Evolutionary conservation across 2,888 invertebrate genomes (phyloP).

Genomic region (Papilio protenor): DNA sequence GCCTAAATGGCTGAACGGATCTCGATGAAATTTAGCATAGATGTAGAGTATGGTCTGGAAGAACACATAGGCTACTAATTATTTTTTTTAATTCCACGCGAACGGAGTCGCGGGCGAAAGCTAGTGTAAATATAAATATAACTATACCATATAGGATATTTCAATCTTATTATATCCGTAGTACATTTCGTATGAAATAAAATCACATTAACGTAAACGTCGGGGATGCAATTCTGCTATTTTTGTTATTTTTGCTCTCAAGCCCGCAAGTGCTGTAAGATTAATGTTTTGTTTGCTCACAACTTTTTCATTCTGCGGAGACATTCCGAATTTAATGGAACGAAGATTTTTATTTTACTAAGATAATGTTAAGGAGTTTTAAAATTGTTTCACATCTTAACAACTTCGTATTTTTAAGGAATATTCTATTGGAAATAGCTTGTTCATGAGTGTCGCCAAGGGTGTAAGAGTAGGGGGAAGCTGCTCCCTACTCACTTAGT

Average conservation of each 20-base stretch:
- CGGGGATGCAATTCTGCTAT: not conserved
- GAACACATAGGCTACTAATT: no score
- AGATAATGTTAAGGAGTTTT: not conserved
- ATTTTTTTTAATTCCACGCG: no score
- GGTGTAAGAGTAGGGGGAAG: no score
- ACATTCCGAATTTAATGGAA: not conserved
- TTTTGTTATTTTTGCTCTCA: constrained; percentile 5
- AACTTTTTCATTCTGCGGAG: not conserved
- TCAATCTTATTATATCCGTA: not conserved
- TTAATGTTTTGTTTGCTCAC: constrained; percentile 10
- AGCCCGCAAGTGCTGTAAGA: not conserved
- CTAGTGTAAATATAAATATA: no score
- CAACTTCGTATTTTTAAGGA: no score
- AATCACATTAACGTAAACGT: constrained; percentile 9
- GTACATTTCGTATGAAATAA: not conserved
- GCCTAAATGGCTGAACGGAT: no score
- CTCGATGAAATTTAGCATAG: no score
- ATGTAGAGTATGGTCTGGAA: no score
- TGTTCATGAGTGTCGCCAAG: no score
- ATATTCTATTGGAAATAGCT: no score
- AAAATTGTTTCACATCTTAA: not conserved
- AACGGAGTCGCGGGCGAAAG: no score
- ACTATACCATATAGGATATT: not conserved
- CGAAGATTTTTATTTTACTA: not conserved
- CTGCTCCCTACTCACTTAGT: no score